Evolutionary conservation across 1,140 invertebrate species (phyloP).

Genomic region (Rhagoletis zephyria): DNA sequence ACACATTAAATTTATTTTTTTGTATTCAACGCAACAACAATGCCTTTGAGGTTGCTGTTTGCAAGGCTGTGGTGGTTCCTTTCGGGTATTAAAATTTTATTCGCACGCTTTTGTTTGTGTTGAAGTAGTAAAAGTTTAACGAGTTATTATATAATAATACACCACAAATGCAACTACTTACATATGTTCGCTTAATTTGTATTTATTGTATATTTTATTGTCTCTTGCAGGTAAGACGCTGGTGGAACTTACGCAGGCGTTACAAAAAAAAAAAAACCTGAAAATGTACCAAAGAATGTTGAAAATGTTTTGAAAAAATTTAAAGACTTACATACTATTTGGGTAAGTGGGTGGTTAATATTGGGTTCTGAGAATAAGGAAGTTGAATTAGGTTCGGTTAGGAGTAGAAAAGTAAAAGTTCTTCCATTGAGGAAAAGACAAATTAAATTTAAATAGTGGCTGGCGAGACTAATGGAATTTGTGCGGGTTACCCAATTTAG

Average conservation of each 20-base stretch:
- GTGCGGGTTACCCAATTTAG: too few species aligned
- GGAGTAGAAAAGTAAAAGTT: too few species aligned
- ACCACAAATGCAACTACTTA: not conserved
- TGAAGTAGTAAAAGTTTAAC: constrained; percentile 32
- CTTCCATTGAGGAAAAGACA: too few species aligned
- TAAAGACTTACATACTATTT: not conserved
- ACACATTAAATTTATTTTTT: not conserved
- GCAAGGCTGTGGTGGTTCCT: not conserved
- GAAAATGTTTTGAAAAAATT: not conserved
- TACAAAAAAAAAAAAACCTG: not conserved
- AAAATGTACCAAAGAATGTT: not conserved
- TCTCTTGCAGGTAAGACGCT: not conserved
- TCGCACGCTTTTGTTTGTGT: not conserved
- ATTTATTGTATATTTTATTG: not conserved
- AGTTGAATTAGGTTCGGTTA: too few species aligned
- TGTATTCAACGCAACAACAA: not conserved
- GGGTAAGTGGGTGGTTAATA: not conserved
- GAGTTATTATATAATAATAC: constrained; percentile 14
- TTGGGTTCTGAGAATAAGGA: too few species aligned
- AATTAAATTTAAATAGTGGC: too few species aligned
- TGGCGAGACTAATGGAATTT: too few species aligned
- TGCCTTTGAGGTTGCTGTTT: not conserved
- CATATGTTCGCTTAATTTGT: not conserved
- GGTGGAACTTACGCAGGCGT: not conserved
- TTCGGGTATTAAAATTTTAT: too few species aligned